These are phyloP conservation scores for Nineta flava DNA, from an alignment of 2,888 invertebrate genomes.

Conservation along the genomic window DNA sequence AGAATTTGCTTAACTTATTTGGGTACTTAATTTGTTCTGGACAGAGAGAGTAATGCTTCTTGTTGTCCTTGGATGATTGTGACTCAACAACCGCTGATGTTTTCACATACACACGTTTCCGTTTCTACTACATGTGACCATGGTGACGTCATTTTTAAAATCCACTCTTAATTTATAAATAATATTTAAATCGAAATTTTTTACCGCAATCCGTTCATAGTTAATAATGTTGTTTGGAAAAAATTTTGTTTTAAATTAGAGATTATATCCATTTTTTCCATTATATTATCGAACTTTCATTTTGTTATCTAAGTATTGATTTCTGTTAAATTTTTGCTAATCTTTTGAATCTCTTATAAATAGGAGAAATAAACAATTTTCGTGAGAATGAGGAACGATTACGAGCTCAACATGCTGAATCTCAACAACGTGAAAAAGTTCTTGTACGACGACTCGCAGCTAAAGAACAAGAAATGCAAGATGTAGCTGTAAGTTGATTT, in stretches of 20 bases:
- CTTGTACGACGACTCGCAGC: slow-evolving; percentile 81
- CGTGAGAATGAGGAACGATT: slow-evolving; percentile 66
- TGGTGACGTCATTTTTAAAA: slow-evolving; percentile 4
- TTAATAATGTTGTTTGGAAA: too few relatives aligned
- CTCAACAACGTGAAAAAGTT: slow-evolving; percentile 81
- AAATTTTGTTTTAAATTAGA: too few relatives aligned
- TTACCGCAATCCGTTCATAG: too few relatives aligned
- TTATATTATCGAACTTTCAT: too few relatives aligned
- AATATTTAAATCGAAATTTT: too few relatives aligned
- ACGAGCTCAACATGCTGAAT: slow-evolving; percentile 68
- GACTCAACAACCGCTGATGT: slow-evolving; percentile 1
- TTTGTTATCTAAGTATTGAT: too few relatives aligned
- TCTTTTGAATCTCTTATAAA: slow-evolving; percentile 13
- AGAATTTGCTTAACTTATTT: background rate
- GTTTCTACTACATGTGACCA: background rate
- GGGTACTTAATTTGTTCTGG: too few relatives aligned
- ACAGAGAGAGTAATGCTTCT: too few relatives aligned
- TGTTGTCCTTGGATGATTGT: too few relatives aligned
- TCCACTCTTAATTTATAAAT: too few relatives aligned
- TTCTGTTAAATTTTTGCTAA: too few relatives aligned
- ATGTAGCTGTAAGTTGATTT: slow-evolving; percentile 66
- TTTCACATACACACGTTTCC: background rate
- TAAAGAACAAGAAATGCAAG: slow-evolving; percentile 94
- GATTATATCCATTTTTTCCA: too few relatives aligned
- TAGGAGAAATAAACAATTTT: slow-evolving; percentile 54